Evolutionary conservation across 2,113 vertebrate genomes (phyloP), one percentile per base, ranked within the genome.

Genomic region (Catharus fuscescens): DNA sequence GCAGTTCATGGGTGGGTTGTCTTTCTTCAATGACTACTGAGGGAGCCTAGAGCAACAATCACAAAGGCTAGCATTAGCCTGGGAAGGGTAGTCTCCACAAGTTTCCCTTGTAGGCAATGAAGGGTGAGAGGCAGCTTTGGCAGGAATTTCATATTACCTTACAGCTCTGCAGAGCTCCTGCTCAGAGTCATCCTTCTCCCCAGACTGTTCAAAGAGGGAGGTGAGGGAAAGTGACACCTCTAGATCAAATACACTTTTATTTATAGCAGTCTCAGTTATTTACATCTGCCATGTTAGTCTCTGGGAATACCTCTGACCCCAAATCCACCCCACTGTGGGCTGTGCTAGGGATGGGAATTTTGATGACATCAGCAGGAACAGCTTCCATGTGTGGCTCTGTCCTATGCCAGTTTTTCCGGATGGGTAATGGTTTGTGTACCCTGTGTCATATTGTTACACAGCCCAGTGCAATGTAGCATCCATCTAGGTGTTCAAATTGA

Each of bases 381-480:
- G 21, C 77, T 66, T 26, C 28, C 18, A 5, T 18, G 16, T 0
- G 0, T 40, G 10, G 31, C 47, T 74, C 34, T 65, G 53, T 16
- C 0, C 0, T 16, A n/a, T 17, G 14, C 6, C 6, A 6, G 3
- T 34, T 83, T 67, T 40, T 82, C 70, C 2, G 2, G 36, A 44
- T 53, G n/a, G 34, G 38, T 45, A 56, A 47, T 1, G 18, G 56
- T 10, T 5, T 69, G 44, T 38, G 38, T 21, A 45, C 50, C 25
- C n/a, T 3, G 1, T 19, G 10, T 32, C 28, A 10, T 19, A 31
- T 13, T 29, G 6, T 72, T 70, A 31, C 50, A 42, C 6, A 8
- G 18, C 7, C 34, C 24, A 14, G 16, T 28, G 42, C 28, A 44
- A 47, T 17, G 8, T 23, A 85, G 44, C 19, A 59, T 52, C 54